A percentile compares a stretch with the other conserved stretches of the same genome.
These are phyloP conservation scores for Struthio camelus DNA, from an alignment of 2,113 vertebrate genomes.

Conservation along the genomic window DNA sequence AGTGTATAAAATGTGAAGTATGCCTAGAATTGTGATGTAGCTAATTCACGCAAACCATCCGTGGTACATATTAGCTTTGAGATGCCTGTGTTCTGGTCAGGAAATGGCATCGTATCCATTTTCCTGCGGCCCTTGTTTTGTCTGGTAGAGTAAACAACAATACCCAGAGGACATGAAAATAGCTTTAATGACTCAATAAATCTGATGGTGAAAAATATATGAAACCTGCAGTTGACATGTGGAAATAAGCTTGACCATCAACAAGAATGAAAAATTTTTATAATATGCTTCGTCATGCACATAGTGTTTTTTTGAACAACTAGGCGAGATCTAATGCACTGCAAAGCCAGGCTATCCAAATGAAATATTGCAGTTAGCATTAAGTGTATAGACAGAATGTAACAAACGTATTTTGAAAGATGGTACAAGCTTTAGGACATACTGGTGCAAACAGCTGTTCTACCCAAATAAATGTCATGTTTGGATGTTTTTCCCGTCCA, in stretches of 20 bases:
- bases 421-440: neutral
- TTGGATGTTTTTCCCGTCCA: neutral
- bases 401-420: neutral
- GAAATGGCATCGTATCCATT: no score
- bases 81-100: neutral
- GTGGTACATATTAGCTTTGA: neutral
- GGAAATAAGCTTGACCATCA: neutral
- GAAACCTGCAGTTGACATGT: neutral
- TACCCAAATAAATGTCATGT: neutral
- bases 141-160: neutral
- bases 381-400: neutral
- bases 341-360: neutral
- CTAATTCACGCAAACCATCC: neutral
- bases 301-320: neutral
- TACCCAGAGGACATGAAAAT: neutral
- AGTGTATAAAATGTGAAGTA: neutral
- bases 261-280: neutral
- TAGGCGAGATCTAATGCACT: neutral
- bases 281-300: neutral
- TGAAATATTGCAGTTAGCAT: neutral
- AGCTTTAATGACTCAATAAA: neutral
- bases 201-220: neutral
- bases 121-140: neutral
- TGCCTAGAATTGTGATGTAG: neutral
- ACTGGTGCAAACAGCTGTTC: neutral